Base-by-base conservation (phyloP, 2,888 invertebrate species). In the Ochropleura leucogaster region DNA sequence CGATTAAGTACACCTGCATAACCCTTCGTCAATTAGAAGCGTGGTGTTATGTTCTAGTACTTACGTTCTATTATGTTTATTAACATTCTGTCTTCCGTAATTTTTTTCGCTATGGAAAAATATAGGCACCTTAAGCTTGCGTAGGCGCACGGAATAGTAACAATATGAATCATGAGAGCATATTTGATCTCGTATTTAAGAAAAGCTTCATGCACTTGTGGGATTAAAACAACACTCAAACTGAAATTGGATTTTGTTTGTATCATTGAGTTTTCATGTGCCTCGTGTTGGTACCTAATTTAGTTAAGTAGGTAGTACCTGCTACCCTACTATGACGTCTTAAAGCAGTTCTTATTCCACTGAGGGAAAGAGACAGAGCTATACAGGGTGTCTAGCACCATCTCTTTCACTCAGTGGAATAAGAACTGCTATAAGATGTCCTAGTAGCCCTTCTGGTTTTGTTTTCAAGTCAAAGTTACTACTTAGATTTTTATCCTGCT, bases 231-330 rank as follows among this genome's bases (percentile, higher is more conserved):
- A 72, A 69, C 49, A 69, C 40, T 55, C 63, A 12, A 51, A 55
- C 55, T 59, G 72, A 79, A 79, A 66, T 66, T 40, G 44, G n/a
- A 55, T 69, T 30, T 30, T 30, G 30, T 30, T 30, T 30, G 30
- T 81, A n/a, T 77, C 78, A 51, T 68, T n/a, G 77, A 71, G 66
- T 77, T 66, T 57, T 63, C 16, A n/a, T 70, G 66, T 53, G 30
- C 30, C 30, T 72, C 53, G 63, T 42, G 42, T 12, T 30, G 20
- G 9, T n/a, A 6, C 6, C 1, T 40, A 49, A 14, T 18, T 40
- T 40, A 18, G 18, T 40, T 59, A 55, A 40, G 30, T 30, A 30
- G 30, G 30, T n/a, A n/a, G n/a, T n/a, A n/a, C n/a, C n/a, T n/a
- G n/a, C n/a, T n/a, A n/a, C n/a, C n/a, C n/a, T n/a, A n/a, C n/a